A percentile compares a stretch with the other conserved stretches of the same genome.
Conservation (phyloP, 2,797 vertebrate species). For the Aulostomus chinensis region DNA sequence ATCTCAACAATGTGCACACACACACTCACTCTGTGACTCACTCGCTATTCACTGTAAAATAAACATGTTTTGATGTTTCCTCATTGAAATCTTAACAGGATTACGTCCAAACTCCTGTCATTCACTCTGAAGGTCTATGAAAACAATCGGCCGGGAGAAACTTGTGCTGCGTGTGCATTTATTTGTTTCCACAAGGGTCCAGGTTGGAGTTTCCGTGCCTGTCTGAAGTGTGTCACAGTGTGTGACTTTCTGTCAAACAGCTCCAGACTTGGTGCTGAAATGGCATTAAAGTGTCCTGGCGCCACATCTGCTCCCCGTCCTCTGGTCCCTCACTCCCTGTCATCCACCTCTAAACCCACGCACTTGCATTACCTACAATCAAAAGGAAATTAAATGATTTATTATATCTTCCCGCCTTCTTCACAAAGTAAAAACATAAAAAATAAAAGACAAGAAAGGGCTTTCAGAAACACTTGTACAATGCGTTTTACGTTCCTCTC, state of each 20-base stretch:
- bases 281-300: conserved; percentile 73
- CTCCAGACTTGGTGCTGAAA: conserved; percentile 71
- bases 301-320: conserved; percentile 49
- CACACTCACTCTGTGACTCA: conserved; percentile 23
- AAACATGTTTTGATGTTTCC: conserved; percentile 50
- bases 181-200: conserved; percentile 61
- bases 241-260: conserved; percentile 59
- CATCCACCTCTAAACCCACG: conserved; percentile 67
- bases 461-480: conserved; percentile 67
- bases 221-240: conserved; percentile 22
- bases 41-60: conserved; percentile 26
- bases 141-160: conserved; percentile 26
- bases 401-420: conserved; percentile 70
- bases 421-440: conserved; percentile 77
- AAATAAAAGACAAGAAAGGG: conserved; percentile 74
- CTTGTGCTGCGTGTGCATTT: conserved; percentile 38
- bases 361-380: conserved; percentile 70
- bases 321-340: conserved; percentile 52
- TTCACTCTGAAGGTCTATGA: conserved; percentile 51
- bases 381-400: conserved; percentile 83
- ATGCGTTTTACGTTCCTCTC: conserved; percentile 56
- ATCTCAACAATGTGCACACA: conserved; percentile 30
- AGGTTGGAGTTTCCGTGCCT: conserved; percentile 31
- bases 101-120: conserved; percentile 50
- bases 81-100: conserved; percentile 55